These are phyloP conservation scores for Ciconia boyciana DNA, from an alignment of 2,113 vertebrate genomes.

Conservation along the genomic window DNA sequence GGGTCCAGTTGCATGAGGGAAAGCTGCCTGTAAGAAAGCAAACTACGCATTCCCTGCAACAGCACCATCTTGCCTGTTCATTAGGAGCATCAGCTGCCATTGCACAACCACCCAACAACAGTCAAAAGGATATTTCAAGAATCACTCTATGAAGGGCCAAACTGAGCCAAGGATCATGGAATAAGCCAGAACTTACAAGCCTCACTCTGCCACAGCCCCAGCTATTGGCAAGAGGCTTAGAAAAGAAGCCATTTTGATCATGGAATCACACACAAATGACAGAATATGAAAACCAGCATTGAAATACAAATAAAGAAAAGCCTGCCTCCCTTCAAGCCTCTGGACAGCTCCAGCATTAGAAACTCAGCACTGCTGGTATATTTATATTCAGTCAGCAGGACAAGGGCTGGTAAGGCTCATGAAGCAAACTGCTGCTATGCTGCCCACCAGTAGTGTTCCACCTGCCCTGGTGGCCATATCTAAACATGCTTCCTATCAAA, in stretches of 20 bases:
- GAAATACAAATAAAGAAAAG: not conserved
- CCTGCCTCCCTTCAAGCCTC: not conserved
- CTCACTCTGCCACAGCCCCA: not conserved
- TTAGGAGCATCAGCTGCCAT: not conserved
- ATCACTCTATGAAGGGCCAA: not conserved
- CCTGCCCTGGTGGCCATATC: not conserved
- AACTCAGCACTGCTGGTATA: not conserved
- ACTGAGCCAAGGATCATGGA: not conserved
- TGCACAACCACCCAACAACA: not conserved
- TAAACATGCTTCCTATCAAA: not conserved
- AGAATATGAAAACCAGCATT: not conserved
- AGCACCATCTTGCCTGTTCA: fast-evolving
- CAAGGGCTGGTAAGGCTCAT: not conserved
- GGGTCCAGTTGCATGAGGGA: not conserved
- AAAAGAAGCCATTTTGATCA: not conserved
- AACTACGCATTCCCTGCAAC: not conserved
- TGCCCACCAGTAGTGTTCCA: not conserved
- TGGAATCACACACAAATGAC: not conserved
- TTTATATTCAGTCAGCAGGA: not conserved
- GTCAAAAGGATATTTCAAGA: not conserved
- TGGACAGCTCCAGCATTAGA: not conserved
- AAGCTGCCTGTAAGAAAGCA: not conserved
- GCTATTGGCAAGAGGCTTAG: not conserved
- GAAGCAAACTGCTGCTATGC: not conserved
- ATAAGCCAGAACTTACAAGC: not conserved